A percentile compares a stretch with the other conserved stretches of the same genome.
Evolutionary conservation across 2,888 invertebrate genomes (phyloP).

Genomic region (Polydesmus complanatus): DNA sequence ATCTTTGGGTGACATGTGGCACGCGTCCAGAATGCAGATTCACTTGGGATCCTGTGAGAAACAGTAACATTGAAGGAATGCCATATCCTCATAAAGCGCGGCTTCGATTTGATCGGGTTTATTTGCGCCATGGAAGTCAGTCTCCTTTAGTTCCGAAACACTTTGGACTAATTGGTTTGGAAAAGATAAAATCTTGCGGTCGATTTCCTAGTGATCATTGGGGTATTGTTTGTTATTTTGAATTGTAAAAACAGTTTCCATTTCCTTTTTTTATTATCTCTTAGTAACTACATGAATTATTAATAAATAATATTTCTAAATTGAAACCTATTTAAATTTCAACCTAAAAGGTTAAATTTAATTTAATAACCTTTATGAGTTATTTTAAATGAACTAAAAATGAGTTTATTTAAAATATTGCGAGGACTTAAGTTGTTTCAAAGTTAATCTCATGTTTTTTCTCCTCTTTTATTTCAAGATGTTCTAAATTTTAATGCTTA

Average conservation of each 20-base stretch:
- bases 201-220: conserved; percentile 44
- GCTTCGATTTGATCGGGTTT: conserved; percentile 42
- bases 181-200: conserved; percentile 36
- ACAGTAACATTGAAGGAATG: conserved; percentile 40
- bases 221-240: conserved; percentile 35
- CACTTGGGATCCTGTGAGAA: conserved; percentile 44
- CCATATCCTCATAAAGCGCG: conserved; percentile 31
- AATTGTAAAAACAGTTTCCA: conserved; percentile 15
- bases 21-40: conserved; percentile 37
- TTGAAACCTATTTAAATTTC: too few relatives aligned
- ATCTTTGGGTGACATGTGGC: conserved; percentile 43
- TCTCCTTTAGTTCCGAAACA: conserved; percentile 31
- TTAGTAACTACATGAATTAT: too few relatives aligned
- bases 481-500: too few relatives aligned
- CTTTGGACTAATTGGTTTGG: conserved; percentile 41
- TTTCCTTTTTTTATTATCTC: too few relatives aligned
- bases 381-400: too few relatives aligned
- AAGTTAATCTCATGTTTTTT: too few relatives aligned
- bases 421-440: too few relatives aligned
- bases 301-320: too few relatives aligned
- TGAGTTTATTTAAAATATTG: too few relatives aligned
- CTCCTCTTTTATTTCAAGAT: too few relatives aligned
- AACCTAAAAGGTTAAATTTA: too few relatives aligned
- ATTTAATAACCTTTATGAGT: too few relatives aligned
- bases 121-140: conserved; percentile 29